These are phyloP conservation scores for Pitta sordida DNA, from an alignment of 2,113 vertebrate species.

Conservation along the genomic window DNA sequence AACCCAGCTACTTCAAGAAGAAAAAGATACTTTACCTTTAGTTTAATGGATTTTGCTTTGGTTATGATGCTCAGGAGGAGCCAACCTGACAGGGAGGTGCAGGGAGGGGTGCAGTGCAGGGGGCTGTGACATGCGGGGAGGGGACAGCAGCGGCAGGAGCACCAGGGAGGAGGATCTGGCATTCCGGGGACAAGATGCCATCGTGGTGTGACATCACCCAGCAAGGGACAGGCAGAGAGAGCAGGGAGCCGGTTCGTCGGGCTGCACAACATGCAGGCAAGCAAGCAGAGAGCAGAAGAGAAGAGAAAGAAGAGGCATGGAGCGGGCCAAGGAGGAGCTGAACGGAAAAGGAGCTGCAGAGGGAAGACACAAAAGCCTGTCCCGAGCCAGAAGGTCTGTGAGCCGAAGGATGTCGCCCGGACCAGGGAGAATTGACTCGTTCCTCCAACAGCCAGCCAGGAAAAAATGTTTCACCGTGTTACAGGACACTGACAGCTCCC, in stretches of 20 bases:
- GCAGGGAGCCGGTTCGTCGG: background rate
- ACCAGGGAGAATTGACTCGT: constrained; percentile 64
- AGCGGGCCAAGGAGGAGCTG: constrained; percentile 46
- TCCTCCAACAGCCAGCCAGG: constrained; percentile 73
- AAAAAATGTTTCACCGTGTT: constrained; percentile 60
- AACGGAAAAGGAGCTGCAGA: constrained; percentile 49
- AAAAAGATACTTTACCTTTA: constrained; percentile 77
- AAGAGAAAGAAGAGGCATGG: constrained; percentile 42
- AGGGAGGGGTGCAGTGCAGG: background rate
- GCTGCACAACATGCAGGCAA: constrained; percentile 40
- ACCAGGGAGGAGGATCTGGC: background rate
- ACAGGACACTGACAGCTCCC: constrained; percentile 50
- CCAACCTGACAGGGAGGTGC: constrained; percentile 53
- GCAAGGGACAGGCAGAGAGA: constrained; percentile 23
- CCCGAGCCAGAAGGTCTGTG: constrained; percentile 65
- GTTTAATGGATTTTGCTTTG: constrained; percentile 79
- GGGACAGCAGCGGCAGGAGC: background rate
- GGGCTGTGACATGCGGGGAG: background rate
- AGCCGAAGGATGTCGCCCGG: constrained; percentile 62
- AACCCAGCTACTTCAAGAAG: constrained; percentile 56
- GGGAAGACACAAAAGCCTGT: constrained; percentile 64
- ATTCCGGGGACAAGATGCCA: constrained; percentile 10
- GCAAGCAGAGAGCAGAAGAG: constrained; percentile 36
- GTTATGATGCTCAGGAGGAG: constrained; percentile 64
- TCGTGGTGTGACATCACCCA: background rate